Conservation (phyloP, 2,797 vertebrate genomes). For the Pangasius djambal region DNA sequence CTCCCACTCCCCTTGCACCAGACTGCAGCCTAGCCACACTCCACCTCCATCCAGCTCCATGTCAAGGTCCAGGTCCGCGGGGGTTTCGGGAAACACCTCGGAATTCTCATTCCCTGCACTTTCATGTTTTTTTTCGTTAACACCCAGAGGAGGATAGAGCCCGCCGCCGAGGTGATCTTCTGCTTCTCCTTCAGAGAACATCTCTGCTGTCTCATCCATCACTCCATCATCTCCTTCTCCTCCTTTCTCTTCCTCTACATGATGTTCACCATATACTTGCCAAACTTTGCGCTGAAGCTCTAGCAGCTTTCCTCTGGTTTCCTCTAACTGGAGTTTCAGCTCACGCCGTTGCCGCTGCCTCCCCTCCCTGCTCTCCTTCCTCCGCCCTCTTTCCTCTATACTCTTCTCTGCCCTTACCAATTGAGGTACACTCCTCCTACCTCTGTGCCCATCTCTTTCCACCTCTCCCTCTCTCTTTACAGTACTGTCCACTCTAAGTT, state of each 20-base stretch:
- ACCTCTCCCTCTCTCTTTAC: conserved; percentile 53
- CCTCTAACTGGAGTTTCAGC: conserved; percentile 80
- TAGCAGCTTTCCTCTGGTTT: conserved; percentile 76
- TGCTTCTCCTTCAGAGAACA: conserved; percentile 68
- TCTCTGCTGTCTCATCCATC: conserved; percentile 63
- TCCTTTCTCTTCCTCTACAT: conserved; percentile 53
- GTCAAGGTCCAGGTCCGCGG: conserved; percentile 63
- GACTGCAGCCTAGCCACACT: conserved; percentile 73
- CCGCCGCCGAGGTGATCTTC: conserved; percentile 51
- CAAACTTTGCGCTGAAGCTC: conserved; percentile 80
- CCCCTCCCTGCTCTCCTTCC: conserved; percentile 65
- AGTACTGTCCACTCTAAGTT: conserved; percentile 69
- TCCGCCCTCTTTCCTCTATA: conserved; percentile 56
- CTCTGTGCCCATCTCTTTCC: conserved; percentile 44
- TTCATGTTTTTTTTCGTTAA: conserved; percentile 46
- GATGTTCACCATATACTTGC: conserved; percentile 76
- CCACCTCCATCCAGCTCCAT: conserved; percentile 65
- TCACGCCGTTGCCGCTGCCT: conserved; percentile 75
- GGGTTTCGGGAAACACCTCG: conserved; percentile 55
- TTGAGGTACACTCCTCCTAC: conserved; percentile 27
- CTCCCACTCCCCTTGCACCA: conserved; percentile 74
- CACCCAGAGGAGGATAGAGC: conserved; percentile 52
- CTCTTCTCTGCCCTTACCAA: conserved; percentile 41
- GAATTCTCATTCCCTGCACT: conserved; percentile 50
- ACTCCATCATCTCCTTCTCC: conserved; percentile 48